Percentiles rank a stretch among this genome's conserved stretches.
Conservation (phyloP, 1,140 invertebrate species). For the Drosophila lacteicornis region DNA sequence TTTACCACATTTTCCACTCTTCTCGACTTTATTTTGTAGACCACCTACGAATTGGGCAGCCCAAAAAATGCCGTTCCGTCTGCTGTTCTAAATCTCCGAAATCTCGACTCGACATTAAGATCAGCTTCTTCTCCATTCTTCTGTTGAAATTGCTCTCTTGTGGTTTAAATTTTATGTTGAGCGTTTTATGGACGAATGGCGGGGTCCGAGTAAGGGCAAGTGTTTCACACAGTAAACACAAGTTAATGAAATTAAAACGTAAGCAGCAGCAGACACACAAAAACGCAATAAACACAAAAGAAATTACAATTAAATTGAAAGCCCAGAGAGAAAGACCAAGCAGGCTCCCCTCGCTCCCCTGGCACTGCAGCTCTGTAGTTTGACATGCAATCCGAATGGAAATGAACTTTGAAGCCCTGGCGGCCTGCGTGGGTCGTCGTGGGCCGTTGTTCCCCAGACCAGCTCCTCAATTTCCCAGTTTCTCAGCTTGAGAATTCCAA, state of each 20-base stretch:
- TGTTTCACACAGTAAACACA: slow-evolving; percentile 81
- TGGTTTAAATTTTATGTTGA: slow-evolving; percentile 68
- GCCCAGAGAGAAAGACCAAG: slow-evolving; percentile 50
- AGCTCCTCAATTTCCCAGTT: slow-evolving; percentile 24
- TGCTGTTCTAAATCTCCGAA: slow-evolving; percentile 58
- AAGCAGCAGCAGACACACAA: slow-evolving; percentile 65
- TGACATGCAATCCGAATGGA: slow-evolving; percentile 79
- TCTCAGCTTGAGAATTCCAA: slow-evolving; percentile 47
- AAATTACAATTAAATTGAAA: slow-evolving; percentile 83
- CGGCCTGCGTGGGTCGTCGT: slow-evolving; percentile 62
- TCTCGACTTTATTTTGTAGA: slow-evolving; percentile 21
- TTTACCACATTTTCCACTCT: slow-evolving; percentile 1
- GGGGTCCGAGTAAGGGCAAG: slow-evolving; percentile 48
- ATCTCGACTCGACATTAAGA: slow-evolving; percentile 69
- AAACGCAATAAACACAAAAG: slow-evolving; percentile 81
- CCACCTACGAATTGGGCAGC: slow-evolving; percentile 49
- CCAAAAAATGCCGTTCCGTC: slow-evolving; percentile 48
- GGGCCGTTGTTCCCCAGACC: slow-evolving; percentile 6
- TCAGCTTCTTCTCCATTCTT: slow-evolving; percentile 51
- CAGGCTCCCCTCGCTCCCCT: slow-evolving; percentile 1
- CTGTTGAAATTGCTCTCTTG: slow-evolving; percentile 60
- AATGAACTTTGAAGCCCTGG: slow-evolving; percentile 66
- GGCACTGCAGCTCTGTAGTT: slow-evolving; percentile 34
- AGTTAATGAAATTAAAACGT: slow-evolving; percentile 83
- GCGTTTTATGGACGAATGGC: slow-evolving; percentile 53